A percentile compares a stretch with the other conserved stretches of the same genome.
Evolutionary conservation across 2,888 invertebrate species (phyloP).

Genomic region (Tetragonisca angustula): DNA sequence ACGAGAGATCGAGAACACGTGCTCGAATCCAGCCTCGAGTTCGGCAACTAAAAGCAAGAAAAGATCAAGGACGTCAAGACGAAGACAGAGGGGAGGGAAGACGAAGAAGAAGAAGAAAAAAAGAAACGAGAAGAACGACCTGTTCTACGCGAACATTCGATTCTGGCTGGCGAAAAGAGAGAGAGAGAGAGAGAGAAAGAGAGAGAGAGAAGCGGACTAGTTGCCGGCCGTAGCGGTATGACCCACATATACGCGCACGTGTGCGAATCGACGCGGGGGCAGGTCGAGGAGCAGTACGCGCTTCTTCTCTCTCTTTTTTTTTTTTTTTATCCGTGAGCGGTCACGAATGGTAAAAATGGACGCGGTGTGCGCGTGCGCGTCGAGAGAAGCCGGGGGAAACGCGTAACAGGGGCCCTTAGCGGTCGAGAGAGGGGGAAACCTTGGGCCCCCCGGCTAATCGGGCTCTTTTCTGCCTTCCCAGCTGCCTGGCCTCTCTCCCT

Average conservation of each 20-base stretch:
- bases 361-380: slow-evolving; percentile 23
- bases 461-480: slow-evolving; percentile 64
- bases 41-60: slow-evolving; percentile 16
- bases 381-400: slow-evolving; percentile 43
- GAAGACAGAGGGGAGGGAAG: background rate
- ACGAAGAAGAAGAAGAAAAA: background rate
- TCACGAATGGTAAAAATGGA: slow-evolving; percentile 60
- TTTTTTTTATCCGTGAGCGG: slow-evolving; percentile 53
- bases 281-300: slow-evolving; percentile 63
- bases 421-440: slow-evolving; percentile 59
- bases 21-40: slow-evolving; percentile 53
- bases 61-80: background rate
- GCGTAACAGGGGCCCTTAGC: slow-evolving; percentile 71
- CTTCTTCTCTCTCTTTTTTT: slow-evolving; percentile 42
- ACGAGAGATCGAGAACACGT: slow-evolving; percentile 68
- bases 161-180: slow-evolving; percentile 8
- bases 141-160: slow-evolving; percentile 44
- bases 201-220: slow-evolving; percentile 42
- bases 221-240: slow-evolving; percentile 65
- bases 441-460: slow-evolving; percentile 68
- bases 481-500: slow-evolving; percentile 70
- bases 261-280: slow-evolving; percentile 67
- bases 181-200: background rate
- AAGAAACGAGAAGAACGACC: slow-evolving; percentile 31
- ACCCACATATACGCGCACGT: slow-evolving; percentile 74